Evolutionary conservation across 2,113 vertebrate species (phyloP), one percentile per base, ranked within the genome.

Genomic region (Dolichallabes microphthalmus): DNA sequence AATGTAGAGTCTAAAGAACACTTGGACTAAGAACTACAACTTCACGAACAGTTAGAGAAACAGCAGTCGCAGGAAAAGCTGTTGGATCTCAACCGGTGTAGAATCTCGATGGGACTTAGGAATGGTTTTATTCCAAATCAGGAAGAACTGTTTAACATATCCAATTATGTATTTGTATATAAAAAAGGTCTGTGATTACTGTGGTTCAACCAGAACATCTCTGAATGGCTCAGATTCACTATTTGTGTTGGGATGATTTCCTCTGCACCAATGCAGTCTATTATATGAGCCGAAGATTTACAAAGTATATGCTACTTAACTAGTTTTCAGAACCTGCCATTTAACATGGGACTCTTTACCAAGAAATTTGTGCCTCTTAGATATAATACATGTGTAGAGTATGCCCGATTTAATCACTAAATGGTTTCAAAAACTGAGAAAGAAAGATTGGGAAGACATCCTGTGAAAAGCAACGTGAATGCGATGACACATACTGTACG

Each of bases 161-260:
- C 53, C 27, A 6, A 57, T 77, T 57, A 57, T 32, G 27, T 32
- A 55, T 30, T 55, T 32, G 53, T 30, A 32, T 32, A 57, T 77
- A 77, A 77, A 77, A 77, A 55, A 27, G 30, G 53, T 14, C 27
- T 57, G 75, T 77, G 75, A 77, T 77, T 57, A 57, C 75, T 57
- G 75, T 32, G 32, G 27, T 57, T 55, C 17, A 32, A 30, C 52
- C 75, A 77, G 75, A 75, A 53, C 73, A 27, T n/a, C 25, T 53
- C 73, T 27, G 45, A 53, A 77, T 32, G 52, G 20, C 53, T 77
- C 17, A 30, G n/a, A 53, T 76, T 76, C 15, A 8, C 73, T 75
- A 75, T 53, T 75, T 2, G 25, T 52, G n/a, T 13, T 25, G n/a
- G 12, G 45, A 13, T 15, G 14, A 75, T 75, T 75, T 75, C 73